A percentile compares a stretch with the other conserved stretches of the same genome.
These are phyloP conservation scores for Tyrannus savana DNA, from an alignment of 2,113 vertebrate genomes.

Conservation along the genomic window DNA sequence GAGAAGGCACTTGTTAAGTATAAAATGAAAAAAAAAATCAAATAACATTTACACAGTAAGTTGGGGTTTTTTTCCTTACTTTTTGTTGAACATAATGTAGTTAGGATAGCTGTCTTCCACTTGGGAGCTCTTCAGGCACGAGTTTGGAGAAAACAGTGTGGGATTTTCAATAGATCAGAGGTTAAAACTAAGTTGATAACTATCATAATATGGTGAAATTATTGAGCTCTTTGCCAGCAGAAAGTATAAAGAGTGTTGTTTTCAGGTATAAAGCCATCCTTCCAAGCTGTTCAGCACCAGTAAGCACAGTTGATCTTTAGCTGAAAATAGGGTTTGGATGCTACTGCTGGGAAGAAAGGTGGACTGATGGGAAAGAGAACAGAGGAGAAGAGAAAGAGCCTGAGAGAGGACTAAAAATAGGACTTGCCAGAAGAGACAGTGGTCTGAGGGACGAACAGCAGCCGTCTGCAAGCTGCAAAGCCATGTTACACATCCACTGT, in stretches of 20 bases:
- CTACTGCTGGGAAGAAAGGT: neutral
- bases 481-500: neutral
- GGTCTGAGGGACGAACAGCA: neutral
- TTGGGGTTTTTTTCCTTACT: accelerated
- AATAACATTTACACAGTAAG: neutral
- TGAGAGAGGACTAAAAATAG: constrained; percentile 15
- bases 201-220: neutral
- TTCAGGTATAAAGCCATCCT: neutral
- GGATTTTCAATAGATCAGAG: neutral
- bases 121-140: neutral
- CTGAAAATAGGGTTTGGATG: neutral
- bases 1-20: neutral
- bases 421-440: neutral
- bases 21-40: neutral
- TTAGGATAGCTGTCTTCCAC: neutral
- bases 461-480: neutral
- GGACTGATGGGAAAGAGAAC: neutral
- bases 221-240: neutral
- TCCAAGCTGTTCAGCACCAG: neutral
- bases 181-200: neutral
- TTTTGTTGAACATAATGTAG: neutral
- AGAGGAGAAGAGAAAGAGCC: neutral
- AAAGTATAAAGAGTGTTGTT: neutral
- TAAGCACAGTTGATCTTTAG: neutral
- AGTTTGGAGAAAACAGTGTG: neutral